A percentile compares a stretch with the other conserved stretches of the same genome.
Evolutionary conservation across 1,140 invertebrate species (phyloP).

Genomic region (Antheraea pernyi): DNA sequence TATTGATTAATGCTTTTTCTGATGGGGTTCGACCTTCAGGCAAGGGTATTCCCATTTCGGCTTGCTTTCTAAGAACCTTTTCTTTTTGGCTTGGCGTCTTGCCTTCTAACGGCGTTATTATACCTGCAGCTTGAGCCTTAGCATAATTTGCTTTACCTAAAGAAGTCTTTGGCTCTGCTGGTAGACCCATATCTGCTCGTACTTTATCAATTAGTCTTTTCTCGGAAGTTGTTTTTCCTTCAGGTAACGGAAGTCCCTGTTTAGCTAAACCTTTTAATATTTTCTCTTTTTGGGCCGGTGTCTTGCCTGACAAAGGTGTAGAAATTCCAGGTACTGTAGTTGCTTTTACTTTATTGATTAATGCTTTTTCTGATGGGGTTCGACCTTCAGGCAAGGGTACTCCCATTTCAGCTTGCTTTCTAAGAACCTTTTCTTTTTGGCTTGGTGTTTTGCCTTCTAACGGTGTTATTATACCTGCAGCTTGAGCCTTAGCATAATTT

Average conservation of each 20-base stretch:
- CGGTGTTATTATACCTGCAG: conserved; percentile 24
- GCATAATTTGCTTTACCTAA: conserved; percentile 28
- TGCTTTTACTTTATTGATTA: conserved; percentile 33
- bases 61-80: conserved; percentile 28
- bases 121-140: conserved; percentile 24
- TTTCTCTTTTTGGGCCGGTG: conserved; percentile 27
- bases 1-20: conserved; percentile 38
- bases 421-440: conserved; percentile 33
- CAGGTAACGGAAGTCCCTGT: conserved; percentile 25
- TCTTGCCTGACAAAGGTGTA: conserved; percentile 24
- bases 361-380: conserved; percentile 32
- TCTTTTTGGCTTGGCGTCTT: conserved; percentile 26
- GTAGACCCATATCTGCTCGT: conserved; percentile 21
- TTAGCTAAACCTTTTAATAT: conserved; percentile 22
- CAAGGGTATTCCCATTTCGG: conserved; percentile 28
- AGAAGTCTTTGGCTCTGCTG: conserved; percentile 28
- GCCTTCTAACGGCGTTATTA: conserved; percentile 26
- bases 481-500: conserved; percentile 22
- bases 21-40: conserved; percentile 38
- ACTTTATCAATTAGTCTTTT: conserved; percentile 27
- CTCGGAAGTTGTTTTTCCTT: conserved; percentile 27
- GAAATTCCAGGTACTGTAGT: no score
- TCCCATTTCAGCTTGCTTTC: conserved; percentile 24
- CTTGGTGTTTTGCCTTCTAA: conserved; percentile 29
- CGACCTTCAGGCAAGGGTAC: conserved; percentile 28